Evolutionary conservation across 2,113 vertebrate species (phyloP).

Genomic region (Sorex fumeus): DNA sequence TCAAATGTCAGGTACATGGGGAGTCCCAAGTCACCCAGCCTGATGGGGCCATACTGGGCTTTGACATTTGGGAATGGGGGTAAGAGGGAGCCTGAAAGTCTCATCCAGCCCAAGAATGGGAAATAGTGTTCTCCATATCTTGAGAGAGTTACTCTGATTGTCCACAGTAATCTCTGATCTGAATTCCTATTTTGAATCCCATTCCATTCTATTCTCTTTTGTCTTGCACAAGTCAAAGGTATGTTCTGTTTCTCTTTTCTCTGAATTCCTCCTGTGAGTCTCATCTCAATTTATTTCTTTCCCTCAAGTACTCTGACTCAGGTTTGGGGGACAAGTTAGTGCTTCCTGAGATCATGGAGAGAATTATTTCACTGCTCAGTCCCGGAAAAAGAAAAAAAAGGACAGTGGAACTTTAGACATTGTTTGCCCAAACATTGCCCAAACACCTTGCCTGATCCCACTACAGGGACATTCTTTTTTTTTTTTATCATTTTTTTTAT

Average conservation of each 20-base stretch:
- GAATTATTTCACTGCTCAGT: background rate
- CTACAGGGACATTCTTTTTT: fast-evolving
- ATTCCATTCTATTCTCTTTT: background rate
- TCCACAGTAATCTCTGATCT: too few species aligned
- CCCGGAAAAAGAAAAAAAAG: background rate
- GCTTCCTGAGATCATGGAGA: background rate
- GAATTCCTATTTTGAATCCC: background rate
- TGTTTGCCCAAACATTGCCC: background rate
- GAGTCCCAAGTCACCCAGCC: background rate
- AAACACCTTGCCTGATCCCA: background rate
- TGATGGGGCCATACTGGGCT: background rate
- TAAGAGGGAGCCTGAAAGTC: background rate
- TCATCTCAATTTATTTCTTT: background rate
- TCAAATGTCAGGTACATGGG: background rate
- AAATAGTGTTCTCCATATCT: background rate
- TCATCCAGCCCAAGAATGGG: background rate
- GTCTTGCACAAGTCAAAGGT: background rate
- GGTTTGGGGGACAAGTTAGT: background rate
- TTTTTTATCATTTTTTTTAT: too few species aligned
- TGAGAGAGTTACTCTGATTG: background rate
- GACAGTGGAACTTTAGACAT: background rate
- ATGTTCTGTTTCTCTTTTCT: background rate
- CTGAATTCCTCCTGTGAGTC: background rate
- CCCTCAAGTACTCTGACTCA: background rate
- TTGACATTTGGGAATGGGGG: background rate